Conservation (phyloP, 2,797 vertebrate genomes). For the Pteropus rufus region DNA sequence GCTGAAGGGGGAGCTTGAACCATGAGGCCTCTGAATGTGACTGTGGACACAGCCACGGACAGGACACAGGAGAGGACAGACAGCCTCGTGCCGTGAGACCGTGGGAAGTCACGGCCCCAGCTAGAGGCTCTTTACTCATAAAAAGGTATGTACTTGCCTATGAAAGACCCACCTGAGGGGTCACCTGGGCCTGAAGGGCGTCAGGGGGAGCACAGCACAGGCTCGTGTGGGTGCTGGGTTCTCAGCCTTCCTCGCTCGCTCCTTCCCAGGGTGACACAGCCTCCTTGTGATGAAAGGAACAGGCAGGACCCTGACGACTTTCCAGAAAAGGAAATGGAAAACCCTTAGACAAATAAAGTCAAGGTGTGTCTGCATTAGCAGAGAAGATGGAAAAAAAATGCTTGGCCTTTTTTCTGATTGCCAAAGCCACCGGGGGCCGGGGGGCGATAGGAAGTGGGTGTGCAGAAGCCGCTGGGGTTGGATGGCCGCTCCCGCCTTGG, state of each 20-base stretch:
- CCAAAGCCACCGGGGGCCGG: neutral
- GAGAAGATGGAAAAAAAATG: neutral
- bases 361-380: neutral
- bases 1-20: fast-evolving
- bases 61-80: neutral
- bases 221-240: neutral
- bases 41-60: fast-evolving
- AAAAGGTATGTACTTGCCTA: neutral
- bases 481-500: neutral
- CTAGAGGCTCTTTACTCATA: fast-evolving
- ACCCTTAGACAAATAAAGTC: constrained; percentile 31
- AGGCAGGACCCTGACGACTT: neutral
- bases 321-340: constrained; percentile 64
- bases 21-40: neutral
- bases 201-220: neutral
- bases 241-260: neutral
- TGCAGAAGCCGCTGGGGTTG: neutral
- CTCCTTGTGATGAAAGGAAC: neutral
- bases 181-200: neutral
- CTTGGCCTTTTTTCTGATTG: neutral
- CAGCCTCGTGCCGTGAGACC: neutral
- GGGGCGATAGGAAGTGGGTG: neutral
- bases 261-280: neutral
- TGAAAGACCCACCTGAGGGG: neutral
- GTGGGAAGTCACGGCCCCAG: neutral